These are phyloP conservation scores for Eudasyphora cyanicolor DNA, from an alignment of 2,888 invertebrate species.

Conservation along the genomic window DNA sequence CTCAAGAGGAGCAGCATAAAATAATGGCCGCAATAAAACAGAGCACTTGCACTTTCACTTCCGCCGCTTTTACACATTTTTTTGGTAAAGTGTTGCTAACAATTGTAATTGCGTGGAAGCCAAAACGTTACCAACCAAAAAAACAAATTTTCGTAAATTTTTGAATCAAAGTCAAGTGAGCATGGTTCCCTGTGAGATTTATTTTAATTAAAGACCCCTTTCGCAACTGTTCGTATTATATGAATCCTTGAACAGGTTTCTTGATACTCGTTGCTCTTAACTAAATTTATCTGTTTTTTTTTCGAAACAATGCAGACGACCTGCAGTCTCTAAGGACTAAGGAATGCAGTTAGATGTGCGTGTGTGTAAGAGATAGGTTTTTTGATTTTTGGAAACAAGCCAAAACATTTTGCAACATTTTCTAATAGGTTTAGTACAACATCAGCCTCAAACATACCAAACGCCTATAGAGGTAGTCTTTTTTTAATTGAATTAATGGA, in stretches of 20 bases:
- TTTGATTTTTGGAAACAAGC: background rate
- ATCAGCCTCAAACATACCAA: background rate
- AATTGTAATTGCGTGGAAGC: background rate
- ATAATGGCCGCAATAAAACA: conserved; percentile 17
- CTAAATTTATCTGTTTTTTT: no score
- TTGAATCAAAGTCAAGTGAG: background rate
- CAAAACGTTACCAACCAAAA: background rate
- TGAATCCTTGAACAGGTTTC: background rate
- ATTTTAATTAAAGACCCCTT: background rate
- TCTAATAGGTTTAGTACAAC: background rate
- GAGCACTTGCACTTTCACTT: background rate
- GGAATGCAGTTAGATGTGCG: background rate
- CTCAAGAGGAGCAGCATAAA: background rate
- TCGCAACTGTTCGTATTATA: no score
- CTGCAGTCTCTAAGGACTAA: background rate
- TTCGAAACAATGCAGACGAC: no score
- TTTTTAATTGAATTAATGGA: conserved; percentile 35
- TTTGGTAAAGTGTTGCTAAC: background rate
- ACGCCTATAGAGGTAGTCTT: background rate
- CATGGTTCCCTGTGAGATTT: background rate
- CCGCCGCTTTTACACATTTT: background rate
- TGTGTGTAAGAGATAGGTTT: background rate
- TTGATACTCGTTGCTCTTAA: no score
- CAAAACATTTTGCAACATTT: conserved; percentile 10
- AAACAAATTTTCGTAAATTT: background rate